Evolutionary conservation across 2,113 vertebrate genomes (phyloP), one percentile per base, ranked within the genome.

Genomic region (Alethe diademata): DNA sequence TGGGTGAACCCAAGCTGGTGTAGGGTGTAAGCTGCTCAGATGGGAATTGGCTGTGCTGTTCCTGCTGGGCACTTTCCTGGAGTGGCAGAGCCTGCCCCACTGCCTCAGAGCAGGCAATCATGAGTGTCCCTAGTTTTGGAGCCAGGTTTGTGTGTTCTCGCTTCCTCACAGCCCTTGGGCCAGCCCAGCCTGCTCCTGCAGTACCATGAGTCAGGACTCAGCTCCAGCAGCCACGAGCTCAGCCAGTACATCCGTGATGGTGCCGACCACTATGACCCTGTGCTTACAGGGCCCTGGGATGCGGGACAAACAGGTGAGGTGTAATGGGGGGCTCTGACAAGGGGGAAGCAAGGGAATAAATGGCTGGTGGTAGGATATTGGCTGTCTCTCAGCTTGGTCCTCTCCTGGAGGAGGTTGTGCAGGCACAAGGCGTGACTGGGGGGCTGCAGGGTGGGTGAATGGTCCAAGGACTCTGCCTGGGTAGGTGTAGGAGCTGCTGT

Each of bases 191-290:
- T 98, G 9, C 97, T 99, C 51, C 97, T 93, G 71, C 98, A 98
- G 86, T 99, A 98, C 33, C 98, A 97, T 11, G 98, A 98, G 65
- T 99, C 98, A 1, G 99, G 99, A 3, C 96, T 99, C 78, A 99
- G 98, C 48, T 99, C 98, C 92, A 99, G 99, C 50, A 96, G 98
- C 96, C 98, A 97, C 0, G 99, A 99, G 93, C 98, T 99, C 80
- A 99, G 99, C 89, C 99, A 98, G 97, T 99, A 99, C 96, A 98
- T 99, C 40, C 9, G 0, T 1, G 98, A 98, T 0, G 80, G 90
- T 53, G 75, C 94, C 0, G 98, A 98, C 33, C 61, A 28, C 13
- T 73, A 20, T 0, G 88, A 97, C 20, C 50, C 95, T 1, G 14
- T 4, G 9, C 45, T 84, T 9, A 69, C 58, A 2, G 76, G 73